These are phyloP conservation scores for Pipistrellus pygmaeus DNA, from an alignment of 2,797 vertebrate genomes.

Conservation along the genomic window DNA sequence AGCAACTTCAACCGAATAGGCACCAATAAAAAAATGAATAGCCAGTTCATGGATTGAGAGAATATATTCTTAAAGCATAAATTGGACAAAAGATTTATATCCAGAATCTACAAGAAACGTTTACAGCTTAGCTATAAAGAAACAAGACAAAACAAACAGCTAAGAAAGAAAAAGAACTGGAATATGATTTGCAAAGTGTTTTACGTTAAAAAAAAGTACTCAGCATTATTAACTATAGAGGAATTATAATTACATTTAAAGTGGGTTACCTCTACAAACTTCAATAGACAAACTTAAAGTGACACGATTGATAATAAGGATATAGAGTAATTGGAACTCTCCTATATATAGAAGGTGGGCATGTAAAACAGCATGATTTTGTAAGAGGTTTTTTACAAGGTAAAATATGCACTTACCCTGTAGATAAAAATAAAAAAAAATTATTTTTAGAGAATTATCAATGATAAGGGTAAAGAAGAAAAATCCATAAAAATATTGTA, in stretches of 20 bases:
- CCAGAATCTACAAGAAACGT: background rate
- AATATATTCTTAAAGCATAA: background rate
- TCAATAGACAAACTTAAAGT: background rate
- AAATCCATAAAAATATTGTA: background rate
- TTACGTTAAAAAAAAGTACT: background rate
- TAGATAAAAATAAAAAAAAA: background rate
- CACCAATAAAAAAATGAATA: background rate
- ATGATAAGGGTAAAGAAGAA: background rate
- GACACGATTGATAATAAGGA: background rate
- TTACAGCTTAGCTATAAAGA: background rate
- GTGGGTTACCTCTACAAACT: background rate
- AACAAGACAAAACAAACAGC: background rate
- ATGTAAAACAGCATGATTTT: background rate
- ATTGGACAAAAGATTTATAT: background rate
- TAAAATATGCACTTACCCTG: background rate
- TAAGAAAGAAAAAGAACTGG: background rate
- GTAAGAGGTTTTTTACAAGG: background rate
- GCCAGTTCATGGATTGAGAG: background rate
- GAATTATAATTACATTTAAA: background rate
- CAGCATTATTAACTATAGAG: background rate
- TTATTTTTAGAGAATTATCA: background rate
- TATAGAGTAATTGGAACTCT: background rate
- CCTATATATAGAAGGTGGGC: background rate
- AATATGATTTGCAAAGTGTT: background rate
- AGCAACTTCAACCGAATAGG: background rate